Conservation (phyloP, 2,797 vertebrate species). For the Apodemus agrarius region DNA sequence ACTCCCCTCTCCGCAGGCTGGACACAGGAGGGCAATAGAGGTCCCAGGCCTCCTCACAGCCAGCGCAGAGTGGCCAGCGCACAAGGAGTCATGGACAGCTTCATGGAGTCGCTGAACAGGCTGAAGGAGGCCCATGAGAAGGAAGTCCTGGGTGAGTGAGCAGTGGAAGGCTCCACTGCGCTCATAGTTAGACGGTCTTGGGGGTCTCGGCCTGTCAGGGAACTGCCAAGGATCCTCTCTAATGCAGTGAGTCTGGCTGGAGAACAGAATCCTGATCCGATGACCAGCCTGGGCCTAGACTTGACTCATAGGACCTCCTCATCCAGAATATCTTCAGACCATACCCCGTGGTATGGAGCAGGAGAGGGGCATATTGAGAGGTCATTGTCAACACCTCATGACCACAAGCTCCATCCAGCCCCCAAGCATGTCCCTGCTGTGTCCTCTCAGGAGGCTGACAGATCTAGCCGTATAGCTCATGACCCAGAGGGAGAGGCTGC, state of each 20-base stretch:
- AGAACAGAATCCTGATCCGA: not conserved
- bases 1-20: conserved; percentile 9
- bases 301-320: fast-evolving
- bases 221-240: fast-evolving
- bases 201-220: not conserved
- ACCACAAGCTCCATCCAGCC: not conserved
- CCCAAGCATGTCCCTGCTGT: no score
- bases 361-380: no score
- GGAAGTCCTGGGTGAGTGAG: conserved; percentile 89
- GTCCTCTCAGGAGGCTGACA: not conserved
- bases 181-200: not conserved
- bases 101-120: conserved; percentile 91
- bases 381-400: not conserved
- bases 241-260: not conserved
- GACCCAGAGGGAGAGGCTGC: fast-evolving
- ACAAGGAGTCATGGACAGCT: conserved; percentile 88
- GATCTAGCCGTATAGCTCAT: not conserved
- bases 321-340: not conserved
- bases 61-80: fast-evolving
- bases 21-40: not conserved
- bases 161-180: not conserved
- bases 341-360: not conserved
- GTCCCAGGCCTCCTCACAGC: fast-evolving
- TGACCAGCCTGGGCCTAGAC: not conserved
- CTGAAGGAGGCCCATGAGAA: conserved; percentile 94